Evolutionary conservation across 2,888 invertebrate genomes (phyloP), one percentile per base, ranked within the genome.

Genomic region (Agrilus biguttatus): DNA sequence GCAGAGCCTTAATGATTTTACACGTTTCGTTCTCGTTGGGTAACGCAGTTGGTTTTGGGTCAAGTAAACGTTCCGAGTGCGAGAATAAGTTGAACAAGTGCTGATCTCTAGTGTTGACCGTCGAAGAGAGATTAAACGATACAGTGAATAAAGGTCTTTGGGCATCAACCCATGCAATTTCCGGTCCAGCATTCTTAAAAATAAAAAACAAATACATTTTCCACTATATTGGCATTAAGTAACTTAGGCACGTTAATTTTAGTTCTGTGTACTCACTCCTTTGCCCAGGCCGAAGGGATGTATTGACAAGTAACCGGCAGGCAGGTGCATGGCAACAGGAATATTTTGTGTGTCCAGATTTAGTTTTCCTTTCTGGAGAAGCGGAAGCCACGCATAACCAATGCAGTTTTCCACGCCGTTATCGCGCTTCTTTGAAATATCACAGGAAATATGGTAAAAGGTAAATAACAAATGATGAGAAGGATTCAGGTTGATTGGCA

Each of bases 391-490:
- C 1, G 95, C 82, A 65, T 88, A 95, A 47, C 97, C 97, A 42
- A 96, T 87, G 54, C 88, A 81, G 50, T 78, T 84, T 62, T 88
- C 88, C 13, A 84, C 74, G 45, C 79, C 78, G 32, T 79, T 75
- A 51, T 84, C 83, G 42, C 80, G 77, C 58, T 84, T 84, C 55
- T 75, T 75, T 40, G 83, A 76, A 50, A 84, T 74, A 67, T 91
- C 87, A 61, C 96, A 95, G 47, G 92, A 91, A 47, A 98, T 86
- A 64, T 97, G 97, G 59, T 88, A 84, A 69, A 97, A 96, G 4
- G 89, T 88, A 69, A 97, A 96, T 41, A 97, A 72, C 44, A 98
- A 67, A 62, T 97, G 97, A 65, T 96, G 96, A 41, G 82, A 79
- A 0, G 80, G 67, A 36, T 86, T 82, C 40, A 97, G 69, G 48